Evolutionary conservation across 2,113 vertebrate genomes (phyloP), one percentile per base, ranked within the genome.

Genomic region (Hydropotes inermis): DNA sequence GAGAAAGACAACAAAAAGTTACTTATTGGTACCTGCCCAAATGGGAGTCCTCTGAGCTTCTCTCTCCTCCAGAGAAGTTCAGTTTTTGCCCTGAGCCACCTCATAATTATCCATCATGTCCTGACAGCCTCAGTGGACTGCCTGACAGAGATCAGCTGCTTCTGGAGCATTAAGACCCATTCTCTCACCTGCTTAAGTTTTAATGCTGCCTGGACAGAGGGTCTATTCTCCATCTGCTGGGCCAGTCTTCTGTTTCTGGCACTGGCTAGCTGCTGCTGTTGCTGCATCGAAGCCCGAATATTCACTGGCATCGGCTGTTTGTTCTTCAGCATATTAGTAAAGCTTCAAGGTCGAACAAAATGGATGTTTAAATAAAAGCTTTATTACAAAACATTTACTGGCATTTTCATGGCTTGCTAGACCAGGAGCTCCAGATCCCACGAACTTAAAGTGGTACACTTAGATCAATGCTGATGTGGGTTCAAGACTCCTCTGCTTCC

Each of bases 291-390:
- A 98, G 99, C 99, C 95, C 99, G 99, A 99, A 99, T 99, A 99
- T 99, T 99, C 99, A 99, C 99, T 85, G 99, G 99, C 98, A 99
- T 99, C 98, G 99, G 99, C 98, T 99, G 99, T 99, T 99, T 99
- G 99, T 99, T 99, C 99, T 99, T 99, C 99, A 99, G 99, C 99
- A 99, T 99, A 99, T 99, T 99, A 99, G 99, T 99, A 99, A 99
- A 99, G 99, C 99, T 99, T 99, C 99, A 99, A 99, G 99, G 99
- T 99, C 99, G 99, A 99, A 99, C 98, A 99, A 99, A 99, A 99
- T 45, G 99, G 99, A 99, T 99, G 99, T 99, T 99, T 99, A 98
- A 99, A 98, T 98, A 99, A 98, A 98, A 98, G 98, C 98, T 99
- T 98, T 98, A 98, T 98, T 98, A 99, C 92, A 99, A 98, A 96